Evolutionary conservation across 2,888 invertebrate species (phyloP).

Genomic region (Tenthredo livida): DNA sequence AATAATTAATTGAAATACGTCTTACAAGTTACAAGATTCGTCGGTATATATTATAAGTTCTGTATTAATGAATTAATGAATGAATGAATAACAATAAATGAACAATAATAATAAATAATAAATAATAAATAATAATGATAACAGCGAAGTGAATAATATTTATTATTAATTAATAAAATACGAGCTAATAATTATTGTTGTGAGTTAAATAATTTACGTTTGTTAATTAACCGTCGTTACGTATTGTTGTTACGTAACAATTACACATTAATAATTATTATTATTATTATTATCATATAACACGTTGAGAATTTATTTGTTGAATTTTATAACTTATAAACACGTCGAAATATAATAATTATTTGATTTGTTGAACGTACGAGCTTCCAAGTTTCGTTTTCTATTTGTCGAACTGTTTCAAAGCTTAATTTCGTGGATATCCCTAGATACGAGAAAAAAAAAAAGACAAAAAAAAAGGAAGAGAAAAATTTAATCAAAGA

Average conservation of each 20-base stretch:
- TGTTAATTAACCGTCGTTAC: constrained; percentile 18
- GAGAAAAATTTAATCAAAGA: background rate
- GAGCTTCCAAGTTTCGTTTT: constrained; percentile 2
- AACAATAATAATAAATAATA: background rate
- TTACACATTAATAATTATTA: background rate
- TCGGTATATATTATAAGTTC: background rate
- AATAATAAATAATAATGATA: background rate
- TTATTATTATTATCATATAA: background rate
- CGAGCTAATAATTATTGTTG: constrained; percentile 34
- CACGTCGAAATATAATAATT: background rate
- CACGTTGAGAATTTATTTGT: constrained; percentile 22
- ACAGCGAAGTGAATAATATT: constrained; percentile 10
- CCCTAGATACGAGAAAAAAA: background rate
- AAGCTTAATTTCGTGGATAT: background rate
- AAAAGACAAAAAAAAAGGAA: background rate
- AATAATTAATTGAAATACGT: background rate
- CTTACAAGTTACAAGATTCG: background rate
- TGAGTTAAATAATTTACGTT: constrained; percentile 32
- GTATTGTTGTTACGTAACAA: background rate
- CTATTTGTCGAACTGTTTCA: background rate
- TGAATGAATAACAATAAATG: background rate
- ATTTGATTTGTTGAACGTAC: constrained; percentile 12
- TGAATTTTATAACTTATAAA: background rate
- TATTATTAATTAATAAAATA: background rate
- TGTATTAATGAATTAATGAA: background rate